Evolutionary conservation across 2,113 vertebrate genomes (phyloP).

Genomic region (Brevimyrus niger): DNA sequence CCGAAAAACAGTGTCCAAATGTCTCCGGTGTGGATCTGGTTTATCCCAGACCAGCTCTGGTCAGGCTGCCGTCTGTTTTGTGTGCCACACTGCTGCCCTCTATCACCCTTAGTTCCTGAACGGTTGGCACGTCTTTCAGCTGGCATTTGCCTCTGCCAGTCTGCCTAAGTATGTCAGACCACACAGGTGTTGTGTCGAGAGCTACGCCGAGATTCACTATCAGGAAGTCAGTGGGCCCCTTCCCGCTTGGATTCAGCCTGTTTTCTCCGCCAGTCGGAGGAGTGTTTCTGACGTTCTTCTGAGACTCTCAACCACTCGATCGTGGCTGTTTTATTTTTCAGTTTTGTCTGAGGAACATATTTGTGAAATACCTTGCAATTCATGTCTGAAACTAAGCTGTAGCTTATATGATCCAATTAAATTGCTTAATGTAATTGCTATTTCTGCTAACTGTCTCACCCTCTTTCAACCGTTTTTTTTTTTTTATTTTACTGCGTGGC

Average conservation of each 20-base stretch:
- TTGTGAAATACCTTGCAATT: not conserved
- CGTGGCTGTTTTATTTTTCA: not conserved
- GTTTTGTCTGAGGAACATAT: not conserved
- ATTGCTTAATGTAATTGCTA: not conserved
- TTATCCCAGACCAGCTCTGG: not conserved
- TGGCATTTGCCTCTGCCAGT: conserved; percentile 3
- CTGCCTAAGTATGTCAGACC: conserved; percentile 5
- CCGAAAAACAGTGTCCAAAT: not conserved
- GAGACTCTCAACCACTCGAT: not conserved
- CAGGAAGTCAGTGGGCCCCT: not conserved
- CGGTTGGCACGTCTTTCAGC: not conserved
- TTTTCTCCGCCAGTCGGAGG: not conserved
- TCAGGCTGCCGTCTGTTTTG: not conserved
- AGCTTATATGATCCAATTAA: not conserved
- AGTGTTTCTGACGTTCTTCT: not conserved
- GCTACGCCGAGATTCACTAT: not conserved
- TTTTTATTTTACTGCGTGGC: not conserved
- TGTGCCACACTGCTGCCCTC: not conserved
- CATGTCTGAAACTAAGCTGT: not conserved
- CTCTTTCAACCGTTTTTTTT: not conserved
- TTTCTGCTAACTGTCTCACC: not conserved
- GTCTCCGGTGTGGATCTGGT: not conserved
- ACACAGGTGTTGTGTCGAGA: not conserved
- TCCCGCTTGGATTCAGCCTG: not conserved
- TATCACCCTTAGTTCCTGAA: not conserved